Evolutionary conservation across 2,888 invertebrate species (phyloP), one percentile per base, ranked within the genome.

Genomic region (Rutpela maculata): DNA sequence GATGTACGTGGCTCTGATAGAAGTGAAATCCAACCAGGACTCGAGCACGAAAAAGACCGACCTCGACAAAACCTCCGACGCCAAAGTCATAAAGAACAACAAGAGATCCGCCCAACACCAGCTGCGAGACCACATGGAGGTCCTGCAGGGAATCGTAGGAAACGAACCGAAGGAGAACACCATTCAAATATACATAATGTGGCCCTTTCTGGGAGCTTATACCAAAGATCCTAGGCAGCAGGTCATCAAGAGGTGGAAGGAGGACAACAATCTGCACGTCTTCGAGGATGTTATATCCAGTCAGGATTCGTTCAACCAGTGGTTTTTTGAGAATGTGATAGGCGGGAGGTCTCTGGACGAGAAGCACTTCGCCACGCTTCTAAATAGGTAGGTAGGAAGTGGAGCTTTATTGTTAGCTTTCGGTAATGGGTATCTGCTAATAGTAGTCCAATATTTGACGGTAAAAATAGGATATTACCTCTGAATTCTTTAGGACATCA

Each of bases 41-140:
- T 81, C 82, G 10, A 81, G 81, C 15, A 83, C 85, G 9, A 75
- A 74, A 10, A 82, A 82, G n/a, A 77, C 82, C 65, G 78, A 86
- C 59, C 74, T 87, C 22, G 83, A 85, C 60, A 83, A 87, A 31
- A 85, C 84, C 18, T 88, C 88, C 75, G 88, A 89, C 72, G 86
- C 89, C 0, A 86, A 86, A 78, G 84, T 86, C 15, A 86, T 89
- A 59, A 89, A 89, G 80, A 89, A 89, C 78, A 88, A 88, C 82
- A 89, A 89, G 78, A 79, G 89, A 43, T 88, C 88, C 1, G 89
- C 88, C 0, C 88, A 88, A 65, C 89, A 89, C 78, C 89, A 89
- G 76, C 83, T 89, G 9, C 78, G 89, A 17, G 89, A 89, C 76
- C 89, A 89, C 76, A 68, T 87, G 67, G 89, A 89, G 75, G 84